A percentile compares a stretch with the other conserved stretches of the same genome.
Evolutionary conservation across 1,140 invertebrate genomes (phyloP).

Genomic region (Drosophila tropicalis): DNA sequence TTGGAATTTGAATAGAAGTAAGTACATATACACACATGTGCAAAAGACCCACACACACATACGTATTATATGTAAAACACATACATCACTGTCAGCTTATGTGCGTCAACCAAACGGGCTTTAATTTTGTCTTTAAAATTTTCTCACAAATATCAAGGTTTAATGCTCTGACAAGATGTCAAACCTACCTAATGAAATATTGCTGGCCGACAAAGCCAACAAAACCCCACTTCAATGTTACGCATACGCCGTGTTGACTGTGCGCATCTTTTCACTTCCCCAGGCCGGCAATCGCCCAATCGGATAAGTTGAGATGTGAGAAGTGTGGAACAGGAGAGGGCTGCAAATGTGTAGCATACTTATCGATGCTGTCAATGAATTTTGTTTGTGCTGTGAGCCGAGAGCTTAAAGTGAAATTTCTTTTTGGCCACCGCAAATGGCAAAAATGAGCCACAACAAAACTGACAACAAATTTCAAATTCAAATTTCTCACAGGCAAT

Average conservation of each 20-base stretch:
- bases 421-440: slow-evolving; percentile 28
- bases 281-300: not conserved
- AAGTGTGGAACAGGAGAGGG: not conserved
- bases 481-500: slow-evolving; percentile 64
- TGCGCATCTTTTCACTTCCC: slow-evolving; percentile 5
- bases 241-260: slow-evolving; percentile 43
- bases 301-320: not conserved
- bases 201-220: slow-evolving; percentile 5
- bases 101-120: slow-evolving; percentile 32
- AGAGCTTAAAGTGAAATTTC: slow-evolving; percentile 40
- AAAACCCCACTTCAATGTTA: slow-evolving; percentile 24
- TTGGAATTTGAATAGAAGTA: slow-evolving; percentile 37
- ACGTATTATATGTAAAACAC: slow-evolving; percentile 65
- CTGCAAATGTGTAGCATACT: slow-evolving; percentile 32
- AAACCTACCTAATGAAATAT: slow-evolving; percentile 48
- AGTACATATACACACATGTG: slow-evolving; percentile 14
- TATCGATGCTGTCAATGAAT: slow-evolving; percentile 52
- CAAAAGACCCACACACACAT: not conserved
- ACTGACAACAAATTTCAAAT: slow-evolving; percentile 35
- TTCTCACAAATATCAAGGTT: slow-evolving; percentile 26
- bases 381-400: slow-evolving; percentile 22
- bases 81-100: slow-evolving; percentile 74
- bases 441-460: slow-evolving; percentile 14
- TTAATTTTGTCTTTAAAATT: slow-evolving; percentile 50
- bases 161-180: slow-evolving; percentile 39